Conservation (phyloP, 2,113 vertebrate genomes). For the Brachyistius frenatus region DNA sequence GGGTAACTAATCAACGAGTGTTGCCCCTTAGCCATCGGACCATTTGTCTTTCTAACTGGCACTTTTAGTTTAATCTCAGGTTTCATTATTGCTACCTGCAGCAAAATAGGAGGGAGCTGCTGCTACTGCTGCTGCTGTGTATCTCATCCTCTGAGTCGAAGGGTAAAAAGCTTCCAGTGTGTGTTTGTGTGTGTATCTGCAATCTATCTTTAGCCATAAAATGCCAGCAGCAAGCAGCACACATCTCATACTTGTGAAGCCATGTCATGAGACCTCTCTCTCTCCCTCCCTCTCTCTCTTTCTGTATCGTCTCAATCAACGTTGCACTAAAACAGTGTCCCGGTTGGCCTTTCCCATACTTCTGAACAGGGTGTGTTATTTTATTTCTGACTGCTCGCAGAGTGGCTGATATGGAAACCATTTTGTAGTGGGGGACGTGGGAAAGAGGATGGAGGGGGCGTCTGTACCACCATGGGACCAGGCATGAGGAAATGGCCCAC, state of each 20-base stretch:
- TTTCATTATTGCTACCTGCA: no score
- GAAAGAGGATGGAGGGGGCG: slow-evolving; percentile 79
- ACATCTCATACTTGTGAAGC: slow-evolving; percentile 71
- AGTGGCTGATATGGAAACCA: slow-evolving; percentile 49
- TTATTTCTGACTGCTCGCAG: slow-evolving; percentile 55
- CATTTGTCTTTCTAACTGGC: no score
- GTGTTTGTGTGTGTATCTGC: slow-evolving; percentile 36
- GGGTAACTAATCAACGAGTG: no score
- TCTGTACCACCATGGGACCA: slow-evolving; percentile 70
- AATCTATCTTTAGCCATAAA: slow-evolving; percentile 74
- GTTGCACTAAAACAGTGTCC: slow-evolving; percentile 53
- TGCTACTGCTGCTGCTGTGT: no score
- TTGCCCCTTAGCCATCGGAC: no score
- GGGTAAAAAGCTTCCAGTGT: slow-evolving; percentile 41
- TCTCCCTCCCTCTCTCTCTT: slow-evolving; percentile 21
- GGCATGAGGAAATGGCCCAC: slow-evolving; percentile 67
- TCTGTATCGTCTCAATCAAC: slow-evolving; percentile 43
- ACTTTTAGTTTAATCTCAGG: no score
- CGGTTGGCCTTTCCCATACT: slow-evolving; percentile 78
- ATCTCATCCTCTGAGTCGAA: slow-evolving; percentile 35
- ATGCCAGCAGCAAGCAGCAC: slow-evolving; percentile 64
- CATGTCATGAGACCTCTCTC: slow-evolving; percentile 74
- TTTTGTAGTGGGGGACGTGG: slow-evolving; percentile 69
- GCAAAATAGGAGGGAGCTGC: no score
- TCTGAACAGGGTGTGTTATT: slow-evolving; percentile 61